Percentiles rank a stretch among this genome's conserved stretches.
phyloP scores from a whole-genome alignment of 2,888 invertebrate genomes.

The Mechanitis mazaeus region DNA sequence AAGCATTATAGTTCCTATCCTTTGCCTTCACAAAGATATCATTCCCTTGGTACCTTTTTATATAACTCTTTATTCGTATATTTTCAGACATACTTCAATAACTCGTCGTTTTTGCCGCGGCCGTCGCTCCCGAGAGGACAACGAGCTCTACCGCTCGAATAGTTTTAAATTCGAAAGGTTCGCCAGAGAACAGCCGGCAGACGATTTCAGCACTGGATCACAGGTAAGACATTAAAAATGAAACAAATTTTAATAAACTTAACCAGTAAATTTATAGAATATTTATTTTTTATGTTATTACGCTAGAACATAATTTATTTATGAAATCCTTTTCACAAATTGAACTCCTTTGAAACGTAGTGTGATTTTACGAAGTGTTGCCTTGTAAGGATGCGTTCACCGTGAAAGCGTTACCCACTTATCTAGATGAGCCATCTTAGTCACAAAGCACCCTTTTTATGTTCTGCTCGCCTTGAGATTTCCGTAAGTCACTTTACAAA shows the following conservation, averaged over 20 bases:
- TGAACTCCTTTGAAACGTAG: constrained; percentile 13
- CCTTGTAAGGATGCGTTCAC: constrained; percentile 24
- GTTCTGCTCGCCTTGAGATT: constrained; percentile 20
- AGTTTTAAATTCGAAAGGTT: constrained; percentile 93
- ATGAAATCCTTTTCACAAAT: background rate
- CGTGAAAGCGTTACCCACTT: constrained; percentile 64
- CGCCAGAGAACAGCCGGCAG: constrained; percentile 80
- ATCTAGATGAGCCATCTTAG: constrained; percentile 70
- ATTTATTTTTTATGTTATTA: too few species aligned
- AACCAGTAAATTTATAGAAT: too few species aligned
- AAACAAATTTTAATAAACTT: too few species aligned
- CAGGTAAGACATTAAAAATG: constrained; percentile 71
- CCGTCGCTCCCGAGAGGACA: constrained; percentile 82
- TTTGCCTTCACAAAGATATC: too few species aligned
- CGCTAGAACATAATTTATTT: background rate
- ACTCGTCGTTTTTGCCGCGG: constrained; percentile 86
- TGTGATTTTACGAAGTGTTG: constrained; percentile 15
- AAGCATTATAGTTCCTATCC: too few species aligned
- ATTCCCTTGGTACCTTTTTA: too few species aligned
- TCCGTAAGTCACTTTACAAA: constrained; percentile 16
- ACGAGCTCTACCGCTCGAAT: constrained; percentile 90
- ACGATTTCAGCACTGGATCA: constrained; percentile 80
- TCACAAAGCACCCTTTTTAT: constrained; percentile 45
- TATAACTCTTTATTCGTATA: background rate
- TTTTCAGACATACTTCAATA: constrained; percentile 70